A percentile compares a stretch with the other conserved stretches of the same genome.
phyloP scores from a whole-genome alignment of 2,797 vertebrate genomes.

The Vireo griseus region DNA sequence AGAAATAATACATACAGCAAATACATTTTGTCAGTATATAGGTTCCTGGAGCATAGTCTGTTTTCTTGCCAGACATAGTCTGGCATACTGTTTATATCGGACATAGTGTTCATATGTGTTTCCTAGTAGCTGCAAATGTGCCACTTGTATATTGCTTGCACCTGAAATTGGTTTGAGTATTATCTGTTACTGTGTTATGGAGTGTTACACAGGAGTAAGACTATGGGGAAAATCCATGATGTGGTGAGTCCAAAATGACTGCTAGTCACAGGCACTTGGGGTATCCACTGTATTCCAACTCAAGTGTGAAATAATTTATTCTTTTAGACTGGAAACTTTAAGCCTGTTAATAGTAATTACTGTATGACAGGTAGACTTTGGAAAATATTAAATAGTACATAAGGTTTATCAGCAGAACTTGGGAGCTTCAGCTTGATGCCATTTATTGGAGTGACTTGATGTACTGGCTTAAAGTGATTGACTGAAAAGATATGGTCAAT shows the following conservation, averaged over 20 bases:
- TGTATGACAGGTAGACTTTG: not conserved
- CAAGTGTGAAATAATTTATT: not conserved
- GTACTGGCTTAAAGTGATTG: not conserved
- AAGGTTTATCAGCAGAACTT: not conserved
- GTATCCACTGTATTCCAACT: not conserved
- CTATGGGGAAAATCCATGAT: not conserved
- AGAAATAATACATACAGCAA: not conserved
- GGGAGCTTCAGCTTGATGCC: not conserved
- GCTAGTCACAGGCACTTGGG: not conserved
- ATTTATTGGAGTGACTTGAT: not conserved
- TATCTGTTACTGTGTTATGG: not conserved
- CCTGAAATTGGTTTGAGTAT: not conserved
- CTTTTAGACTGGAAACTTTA: not conserved
- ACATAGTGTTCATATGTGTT: not conserved
- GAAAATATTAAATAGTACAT: not conserved
- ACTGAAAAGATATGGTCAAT: not conserved
- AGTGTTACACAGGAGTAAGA: not conserved
- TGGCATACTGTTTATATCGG: not conserved
- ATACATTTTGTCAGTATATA: not conserved
- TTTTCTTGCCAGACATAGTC: not conserved
- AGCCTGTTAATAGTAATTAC: not conserved
- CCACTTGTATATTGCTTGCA: not conserved
- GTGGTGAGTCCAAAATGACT: not conserved
- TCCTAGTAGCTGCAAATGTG: not conserved
- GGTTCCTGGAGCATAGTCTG: not conserved